These are phyloP conservation scores for Ursus arctos DNA, from an alignment of 2,113 vertebrate genomes.

Conservation along the genomic window DNA sequence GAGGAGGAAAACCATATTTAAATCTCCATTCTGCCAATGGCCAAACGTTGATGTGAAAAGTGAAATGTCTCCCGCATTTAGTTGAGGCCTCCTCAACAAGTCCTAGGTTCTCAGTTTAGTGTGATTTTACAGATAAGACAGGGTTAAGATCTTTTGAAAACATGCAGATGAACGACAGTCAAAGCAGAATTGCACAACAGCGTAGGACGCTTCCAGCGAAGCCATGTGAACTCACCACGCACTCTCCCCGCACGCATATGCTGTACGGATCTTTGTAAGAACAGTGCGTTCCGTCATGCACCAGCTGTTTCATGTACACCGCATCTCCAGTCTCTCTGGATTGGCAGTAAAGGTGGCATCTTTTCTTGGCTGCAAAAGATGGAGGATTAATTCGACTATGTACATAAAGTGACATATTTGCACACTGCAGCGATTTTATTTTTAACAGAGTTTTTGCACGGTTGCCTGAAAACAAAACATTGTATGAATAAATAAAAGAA, in stretches of 20 bases:
- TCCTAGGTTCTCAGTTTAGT: neutral
- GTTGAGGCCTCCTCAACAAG: neutral
- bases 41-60: slow-evolving; percentile 7
- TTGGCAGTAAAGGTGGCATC: slow-evolving; percentile 97
- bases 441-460: neutral
- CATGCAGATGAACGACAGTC: neutral
- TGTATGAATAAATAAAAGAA: neutral
- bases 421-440: neutral
- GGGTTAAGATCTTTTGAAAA: neutral
- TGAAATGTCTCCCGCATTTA: slow-evolving; percentile 7
- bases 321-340: slow-evolving; percentile 94
- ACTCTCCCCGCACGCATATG: slow-evolving; percentile 97
- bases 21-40: neutral
- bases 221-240: slow-evolving; percentile 92
- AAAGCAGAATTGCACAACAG: rapidly evolving
- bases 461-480: slow-evolving; percentile 5
- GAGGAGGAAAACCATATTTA: neutral
- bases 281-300: slow-evolving; percentile 96
- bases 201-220: neutral
- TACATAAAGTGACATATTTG: neutral
- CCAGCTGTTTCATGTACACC: slow-evolving; percentile 96
- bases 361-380: slow-evolving; percentile 90
- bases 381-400: neutral
- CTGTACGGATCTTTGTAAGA: slow-evolving; percentile 98
- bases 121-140: neutral